phyloP scores from a whole-genome alignment of 2,113 vertebrate species.

The Sylvilagus bachmani region DNA sequence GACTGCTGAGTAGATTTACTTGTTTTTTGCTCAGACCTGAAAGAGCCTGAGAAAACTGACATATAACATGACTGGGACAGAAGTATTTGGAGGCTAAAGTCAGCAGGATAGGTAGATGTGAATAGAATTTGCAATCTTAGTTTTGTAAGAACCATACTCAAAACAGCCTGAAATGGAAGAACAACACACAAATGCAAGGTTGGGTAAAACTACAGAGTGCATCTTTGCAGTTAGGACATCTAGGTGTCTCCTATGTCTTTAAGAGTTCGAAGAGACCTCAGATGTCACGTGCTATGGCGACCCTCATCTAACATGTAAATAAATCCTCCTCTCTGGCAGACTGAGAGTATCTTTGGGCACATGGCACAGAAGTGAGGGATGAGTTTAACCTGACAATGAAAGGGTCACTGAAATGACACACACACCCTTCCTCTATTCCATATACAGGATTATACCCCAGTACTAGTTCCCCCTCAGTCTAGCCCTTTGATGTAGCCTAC shows the following conservation, averaged over 20 bases:
- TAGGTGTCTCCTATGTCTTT: not conserved
- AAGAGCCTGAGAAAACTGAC: not conserved
- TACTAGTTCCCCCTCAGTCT: not conserved
- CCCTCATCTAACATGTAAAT: not conserved
- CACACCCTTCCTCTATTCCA: not conserved
- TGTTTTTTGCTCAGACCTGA: not conserved
- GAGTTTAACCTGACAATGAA: not conserved
- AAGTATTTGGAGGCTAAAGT: not conserved
- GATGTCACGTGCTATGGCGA: not conserved
- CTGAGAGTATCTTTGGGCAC: not conserved
- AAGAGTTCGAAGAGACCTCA: not conserved
- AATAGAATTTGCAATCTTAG: not conserved
- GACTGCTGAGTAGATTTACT: not conserved
- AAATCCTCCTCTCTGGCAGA: not conserved
- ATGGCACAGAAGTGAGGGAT: not conserved
- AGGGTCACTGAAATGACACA: not conserved
- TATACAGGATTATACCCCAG: not conserved
- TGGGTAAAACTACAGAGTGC: not conserved
- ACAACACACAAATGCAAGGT: not conserved
- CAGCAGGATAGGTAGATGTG: not conserved
- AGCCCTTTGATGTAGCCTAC: not conserved
- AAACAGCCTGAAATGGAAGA: conserved; percentile 29
- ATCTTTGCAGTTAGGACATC: not conserved
- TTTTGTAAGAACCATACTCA: not conserved
- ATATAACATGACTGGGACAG: not conserved